Conservation (phyloP, 35 echinoderm and acorn worm genomes). For the Hemicentrotus pulcherrimus region DNA sequence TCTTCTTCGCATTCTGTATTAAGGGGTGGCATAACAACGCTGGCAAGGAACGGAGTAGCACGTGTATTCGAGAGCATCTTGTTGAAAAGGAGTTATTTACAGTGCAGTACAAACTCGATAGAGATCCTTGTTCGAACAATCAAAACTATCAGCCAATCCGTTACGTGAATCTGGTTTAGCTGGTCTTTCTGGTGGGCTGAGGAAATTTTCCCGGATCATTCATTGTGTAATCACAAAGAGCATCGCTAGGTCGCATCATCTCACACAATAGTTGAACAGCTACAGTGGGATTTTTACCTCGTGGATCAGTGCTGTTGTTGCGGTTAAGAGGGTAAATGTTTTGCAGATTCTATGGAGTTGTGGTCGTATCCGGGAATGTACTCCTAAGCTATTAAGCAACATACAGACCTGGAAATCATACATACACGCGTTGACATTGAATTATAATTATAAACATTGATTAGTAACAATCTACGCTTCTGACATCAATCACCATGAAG, state of each 20-base stretch:
- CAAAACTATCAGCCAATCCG: background rate
- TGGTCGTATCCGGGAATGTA: background rate
- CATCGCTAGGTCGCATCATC: background rate
- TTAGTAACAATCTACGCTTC: no score
- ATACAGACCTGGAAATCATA: background rate
- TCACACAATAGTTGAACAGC: background rate
- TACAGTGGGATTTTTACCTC: background rate
- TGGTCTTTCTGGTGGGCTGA: background rate
- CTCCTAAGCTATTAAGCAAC: background rate
- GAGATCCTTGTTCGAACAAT: background rate
- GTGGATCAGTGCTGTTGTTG: background rate
- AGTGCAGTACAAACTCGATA: background rate
- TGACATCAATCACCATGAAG: background rate
- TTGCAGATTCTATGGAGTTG: background rate
- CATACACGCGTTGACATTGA: background rate
- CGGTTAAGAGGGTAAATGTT: background rate
- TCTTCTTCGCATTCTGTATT: background rate
- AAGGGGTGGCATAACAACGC: background rate
- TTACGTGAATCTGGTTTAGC: background rate
- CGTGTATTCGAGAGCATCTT: background rate
- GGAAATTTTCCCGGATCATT: background rate
- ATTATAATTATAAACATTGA: background rate
- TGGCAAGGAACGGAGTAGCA: background rate
- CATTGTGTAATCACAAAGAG: background rate
- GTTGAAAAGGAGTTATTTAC: no score